These are phyloP conservation scores for Megalops cyprinoides DNA, from an alignment of 2,797 vertebrate species.

Conservation along the genomic window DNA sequence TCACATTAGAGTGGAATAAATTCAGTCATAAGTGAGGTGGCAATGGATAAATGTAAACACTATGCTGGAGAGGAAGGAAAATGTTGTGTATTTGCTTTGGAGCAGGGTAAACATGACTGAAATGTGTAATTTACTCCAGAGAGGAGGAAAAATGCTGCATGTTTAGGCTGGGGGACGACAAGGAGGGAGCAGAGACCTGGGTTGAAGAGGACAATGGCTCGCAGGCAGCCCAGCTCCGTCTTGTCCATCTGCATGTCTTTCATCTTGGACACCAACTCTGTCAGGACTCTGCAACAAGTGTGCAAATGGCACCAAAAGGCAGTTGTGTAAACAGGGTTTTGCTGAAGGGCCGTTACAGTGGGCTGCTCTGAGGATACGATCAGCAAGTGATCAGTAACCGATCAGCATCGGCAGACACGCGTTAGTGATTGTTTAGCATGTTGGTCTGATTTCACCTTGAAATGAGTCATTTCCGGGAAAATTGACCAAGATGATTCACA, in stretches of 20 bases:
- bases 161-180: background rate
- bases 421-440: no score
- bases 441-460: no score
- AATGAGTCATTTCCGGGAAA: no score
- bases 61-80: background rate
- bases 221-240: conserved; percentile 92
- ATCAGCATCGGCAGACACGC: no score
- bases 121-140: background rate
- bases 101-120: background rate
- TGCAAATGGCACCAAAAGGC: no score
- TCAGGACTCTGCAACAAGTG: conserved; percentile 91
- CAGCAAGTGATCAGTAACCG: no score
- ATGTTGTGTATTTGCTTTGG: background rate
- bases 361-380: no score
- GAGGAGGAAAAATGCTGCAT: background rate
- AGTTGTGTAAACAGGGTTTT: no score
- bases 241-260: conserved; percentile 99
- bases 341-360: no score
- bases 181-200: conserved; percentile 74
- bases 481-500: no score
- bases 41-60: background rate
- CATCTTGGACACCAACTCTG: conserved; percentile 98
- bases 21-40: background rate
- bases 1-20: no score
- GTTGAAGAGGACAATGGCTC: conserved; percentile 96